These are phyloP conservation scores for Empidonax alnorum DNA, from an alignment of 2,113 vertebrate species.

Conservation along the genomic window DNA sequence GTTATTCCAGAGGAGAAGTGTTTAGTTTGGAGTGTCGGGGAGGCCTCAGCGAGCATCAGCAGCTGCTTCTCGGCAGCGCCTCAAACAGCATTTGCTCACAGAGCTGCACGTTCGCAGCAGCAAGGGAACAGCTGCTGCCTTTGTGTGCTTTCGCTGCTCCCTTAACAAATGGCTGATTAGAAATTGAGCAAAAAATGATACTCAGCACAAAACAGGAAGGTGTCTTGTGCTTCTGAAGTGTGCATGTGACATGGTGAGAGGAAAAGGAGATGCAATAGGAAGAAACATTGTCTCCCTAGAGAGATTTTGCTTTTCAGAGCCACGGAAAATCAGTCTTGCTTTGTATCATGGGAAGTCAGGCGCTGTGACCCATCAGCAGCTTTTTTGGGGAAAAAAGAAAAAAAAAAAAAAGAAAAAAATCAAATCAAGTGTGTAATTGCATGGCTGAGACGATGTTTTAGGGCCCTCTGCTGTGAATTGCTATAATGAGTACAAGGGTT, in stretches of 20 bases:
- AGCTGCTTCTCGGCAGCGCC: neutral
- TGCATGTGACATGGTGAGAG: neutral
- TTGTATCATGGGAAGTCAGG: neutral
- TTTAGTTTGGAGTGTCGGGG: neutral
- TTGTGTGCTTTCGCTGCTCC: slow-evolving; percentile 44
- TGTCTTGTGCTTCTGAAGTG: slow-evolving; percentile 51
- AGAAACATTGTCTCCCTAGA: neutral
- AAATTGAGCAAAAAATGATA: slow-evolving; percentile 60
- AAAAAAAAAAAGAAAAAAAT: neutral
- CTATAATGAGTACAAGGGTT: neutral
- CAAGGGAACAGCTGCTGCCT: slow-evolving; percentile 67
- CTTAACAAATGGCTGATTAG: slow-evolving; percentile 65
- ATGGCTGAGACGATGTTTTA: neutral
- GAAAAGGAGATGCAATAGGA: slow-evolving; percentile 28
- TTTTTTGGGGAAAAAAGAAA: neutral
- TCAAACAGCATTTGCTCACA: neutral
- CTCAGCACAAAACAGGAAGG: slow-evolving; percentile 65
- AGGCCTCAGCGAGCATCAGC: neutral
- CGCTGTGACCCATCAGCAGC: neutral
- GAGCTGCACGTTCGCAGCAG: neutral
- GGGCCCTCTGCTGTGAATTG: neutral
- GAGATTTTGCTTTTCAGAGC: neutral
- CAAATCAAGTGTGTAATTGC: neutral
- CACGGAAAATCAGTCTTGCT: neutral
- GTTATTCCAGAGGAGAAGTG: neutral